Evolutionary conservation across 2,797 vertebrate genomes (phyloP).

Genomic region (Scyliorhinus canicula): DNA sequence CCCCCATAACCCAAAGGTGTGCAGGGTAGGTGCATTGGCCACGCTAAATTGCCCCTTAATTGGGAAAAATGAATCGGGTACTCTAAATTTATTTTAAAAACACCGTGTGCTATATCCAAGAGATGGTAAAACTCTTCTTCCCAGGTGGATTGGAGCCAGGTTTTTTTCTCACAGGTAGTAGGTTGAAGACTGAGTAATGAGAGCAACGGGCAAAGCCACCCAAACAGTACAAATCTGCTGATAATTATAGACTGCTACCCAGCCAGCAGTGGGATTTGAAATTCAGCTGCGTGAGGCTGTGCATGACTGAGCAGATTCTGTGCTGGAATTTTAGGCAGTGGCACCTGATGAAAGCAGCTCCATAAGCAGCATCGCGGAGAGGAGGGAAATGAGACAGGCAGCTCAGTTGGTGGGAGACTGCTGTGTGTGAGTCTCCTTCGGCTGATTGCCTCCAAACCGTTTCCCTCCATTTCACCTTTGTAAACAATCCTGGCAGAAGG

Average conservation of each 20-base stretch:
- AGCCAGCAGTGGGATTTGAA: background rate
- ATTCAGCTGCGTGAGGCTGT: background rate
- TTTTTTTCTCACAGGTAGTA: background rate
- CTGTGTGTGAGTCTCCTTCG: background rate
- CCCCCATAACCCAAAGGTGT: no score
- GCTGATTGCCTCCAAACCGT: background rate
- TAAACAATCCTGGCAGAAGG: background rate
- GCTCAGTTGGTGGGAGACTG: background rate
- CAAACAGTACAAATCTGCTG: background rate
- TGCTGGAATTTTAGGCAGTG: background rate
- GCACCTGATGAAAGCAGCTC: background rate
- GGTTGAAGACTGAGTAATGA: background rate
- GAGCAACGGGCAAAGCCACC: background rate
- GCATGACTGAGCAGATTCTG: background rate
- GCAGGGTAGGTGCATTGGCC: no score
- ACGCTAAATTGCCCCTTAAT: no score
- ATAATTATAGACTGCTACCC: background rate
- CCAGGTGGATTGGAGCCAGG: background rate
- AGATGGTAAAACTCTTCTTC: background rate
- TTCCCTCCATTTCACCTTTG: background rate
- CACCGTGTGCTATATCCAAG: background rate
- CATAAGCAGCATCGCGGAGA: background rate
- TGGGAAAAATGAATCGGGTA: no score
- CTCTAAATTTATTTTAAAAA: no score
- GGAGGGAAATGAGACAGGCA: background rate